Evolutionary conservation across 2,888 invertebrate species (phyloP).

Genomic region (Latheticus oryzae): DNA sequence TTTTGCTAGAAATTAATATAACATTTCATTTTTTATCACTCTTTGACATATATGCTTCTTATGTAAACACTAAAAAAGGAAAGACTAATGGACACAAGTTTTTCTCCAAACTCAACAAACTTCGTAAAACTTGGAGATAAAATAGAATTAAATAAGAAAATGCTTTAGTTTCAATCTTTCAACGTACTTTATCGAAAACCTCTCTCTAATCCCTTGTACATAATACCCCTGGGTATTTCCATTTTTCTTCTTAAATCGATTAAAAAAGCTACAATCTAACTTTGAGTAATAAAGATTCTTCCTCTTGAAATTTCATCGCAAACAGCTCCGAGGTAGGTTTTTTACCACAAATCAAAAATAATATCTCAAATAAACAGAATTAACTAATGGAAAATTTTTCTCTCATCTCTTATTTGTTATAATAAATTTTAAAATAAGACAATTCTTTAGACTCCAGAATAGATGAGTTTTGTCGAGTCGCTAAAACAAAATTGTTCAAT

Average conservation of each 20-base stretch:
- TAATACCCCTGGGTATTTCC: slow-evolving; percentile 6
- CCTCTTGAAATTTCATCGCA: no score
- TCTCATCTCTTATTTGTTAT: no score
- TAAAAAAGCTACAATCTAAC: no score
- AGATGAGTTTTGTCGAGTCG: no score
- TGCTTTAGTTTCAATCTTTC: slow-evolving; percentile 24
- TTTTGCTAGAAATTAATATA: slow-evolving; percentile 7
- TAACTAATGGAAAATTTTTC: no score
- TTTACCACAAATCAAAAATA: no score
- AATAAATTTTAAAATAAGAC: no score
- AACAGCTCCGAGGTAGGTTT: no score
- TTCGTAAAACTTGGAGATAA: slow-evolving; percentile 28
- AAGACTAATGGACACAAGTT: slow-evolving; percentile 39
- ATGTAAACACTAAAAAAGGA: slow-evolving; percentile 31
- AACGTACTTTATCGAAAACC: slow-evolving; percentile 18
- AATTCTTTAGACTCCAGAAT: no score
- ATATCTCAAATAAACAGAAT: no score
- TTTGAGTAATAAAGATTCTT: no score
- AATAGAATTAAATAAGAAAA: slow-evolving; percentile 38
- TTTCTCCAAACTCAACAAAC: slow-evolving; percentile 33
- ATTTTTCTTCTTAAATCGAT: slow-evolving; percentile 1
- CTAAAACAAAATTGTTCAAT: no score
- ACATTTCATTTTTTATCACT: slow-evolving; percentile 6
- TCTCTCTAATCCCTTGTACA: slow-evolving; percentile 9
- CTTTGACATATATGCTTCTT: slow-evolving; percentile 6